Base-by-base conservation (phyloP, 2,113 vertebrate genomes). In the Halichoerus grypus region DNA sequence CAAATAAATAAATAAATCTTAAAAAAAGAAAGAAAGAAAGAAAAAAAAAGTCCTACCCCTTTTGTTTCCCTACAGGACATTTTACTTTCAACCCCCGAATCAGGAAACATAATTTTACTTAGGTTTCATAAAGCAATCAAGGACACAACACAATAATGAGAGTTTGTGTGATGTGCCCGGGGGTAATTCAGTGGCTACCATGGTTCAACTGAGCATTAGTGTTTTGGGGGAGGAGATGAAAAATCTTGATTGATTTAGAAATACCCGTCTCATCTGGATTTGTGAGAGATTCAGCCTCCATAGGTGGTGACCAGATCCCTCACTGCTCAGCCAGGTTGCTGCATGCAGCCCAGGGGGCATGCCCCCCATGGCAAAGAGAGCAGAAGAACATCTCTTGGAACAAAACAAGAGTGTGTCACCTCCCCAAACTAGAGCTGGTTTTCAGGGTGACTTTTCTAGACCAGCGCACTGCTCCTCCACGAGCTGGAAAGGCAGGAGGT, bases 381-480 rank as follows among this genome's bases (percentile, higher is more conserved):
- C 71, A 82, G 36, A 87, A 94, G 36, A 57, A n/a, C 85, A 57
- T 71, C 80, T 86, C 79, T 77, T 10, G 21, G 61, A 67, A 83
- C 33, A 69, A 31, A 95, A 49, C 31, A 76, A 67, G 67, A 86
- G 15, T 19, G 36, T 61, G 67, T 65, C 46, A 5, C 26, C 61
- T 80, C 61, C 33, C 53, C 57, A 92, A 1, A 69, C 31, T 8
- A 31, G 55, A 80, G 76, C 71, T 39, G 53, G 57, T 53, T 93
- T 82, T 95, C 93, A 93, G 85, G 81, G 84, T 91, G 97, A 97
- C 88, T 97, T 81, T 96, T 94, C 93, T 53, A 82, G 91, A 51
- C 84, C 42, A 59, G 92, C n/a, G 91, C 76, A 18, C 77, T 91
- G 77, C 80, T 90, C 39, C 31, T 81, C 80, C 57, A 9, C n/a